These are phyloP conservation scores for Camarhynchus parvulus DNA, from an alignment of 2,113 vertebrate species.

Conservation along the genomic window DNA sequence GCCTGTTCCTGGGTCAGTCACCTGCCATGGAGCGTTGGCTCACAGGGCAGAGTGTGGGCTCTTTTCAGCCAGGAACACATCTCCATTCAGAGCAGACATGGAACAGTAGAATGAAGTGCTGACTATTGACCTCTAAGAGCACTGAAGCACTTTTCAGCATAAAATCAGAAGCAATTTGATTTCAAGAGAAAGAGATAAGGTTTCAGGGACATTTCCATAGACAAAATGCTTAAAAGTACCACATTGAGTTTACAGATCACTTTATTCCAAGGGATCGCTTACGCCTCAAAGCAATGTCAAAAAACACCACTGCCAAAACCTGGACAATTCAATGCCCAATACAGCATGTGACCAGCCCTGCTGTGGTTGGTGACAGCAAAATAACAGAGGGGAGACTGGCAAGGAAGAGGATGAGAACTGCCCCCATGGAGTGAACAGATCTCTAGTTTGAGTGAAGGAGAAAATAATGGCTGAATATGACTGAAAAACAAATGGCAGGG, in stretches of 20 bases:
- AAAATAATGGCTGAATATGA: not conserved
- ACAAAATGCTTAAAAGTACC: not conserved
- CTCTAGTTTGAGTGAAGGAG: not conserved
- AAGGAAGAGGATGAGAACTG: not conserved
- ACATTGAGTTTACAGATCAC: not conserved
- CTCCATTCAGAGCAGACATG: not conserved
- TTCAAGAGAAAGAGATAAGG: not conserved
- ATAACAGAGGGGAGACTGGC: not conserved
- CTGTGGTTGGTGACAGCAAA: not conserved
- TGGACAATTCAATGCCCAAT: not conserved
- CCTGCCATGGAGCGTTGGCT: accelerated
- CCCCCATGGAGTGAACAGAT: not conserved
- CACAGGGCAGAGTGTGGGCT: not conserved
- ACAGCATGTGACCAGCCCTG: not conserved
- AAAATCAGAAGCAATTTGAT: not conserved
- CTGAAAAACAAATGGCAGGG: not conserved
- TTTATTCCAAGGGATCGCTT: not conserved
- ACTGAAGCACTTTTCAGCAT: not conserved
- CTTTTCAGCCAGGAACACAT: not conserved
- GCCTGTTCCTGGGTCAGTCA: not conserved
- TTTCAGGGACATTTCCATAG: not conserved
- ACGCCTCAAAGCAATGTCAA: not conserved
- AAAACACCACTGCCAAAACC: not conserved
- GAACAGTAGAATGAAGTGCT: not conserved
- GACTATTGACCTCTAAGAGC: not conserved